These are phyloP conservation scores for Coecobrya sp. DNA, from an alignment of 2,888 invertebrate species.

Conservation along the genomic window DNA sequence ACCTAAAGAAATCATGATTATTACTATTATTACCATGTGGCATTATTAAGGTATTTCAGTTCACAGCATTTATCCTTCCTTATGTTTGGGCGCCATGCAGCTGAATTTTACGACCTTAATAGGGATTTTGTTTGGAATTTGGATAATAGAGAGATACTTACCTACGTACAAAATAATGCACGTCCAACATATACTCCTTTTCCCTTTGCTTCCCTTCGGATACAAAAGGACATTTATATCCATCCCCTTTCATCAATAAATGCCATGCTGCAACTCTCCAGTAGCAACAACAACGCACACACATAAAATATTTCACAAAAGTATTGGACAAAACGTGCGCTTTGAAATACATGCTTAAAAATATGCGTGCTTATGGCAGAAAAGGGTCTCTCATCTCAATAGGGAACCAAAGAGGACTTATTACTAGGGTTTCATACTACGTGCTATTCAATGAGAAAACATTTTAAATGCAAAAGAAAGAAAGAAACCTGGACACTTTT, in stretches of 20 bases:
- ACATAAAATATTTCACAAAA: constrained; percentile 38
- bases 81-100: constrained; percentile 11
- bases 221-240: constrained; percentile 18
- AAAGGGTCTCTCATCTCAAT: constrained; percentile 32
- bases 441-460: constrained; percentile 59
- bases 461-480: constrained; percentile 29
- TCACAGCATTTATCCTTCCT: background rate
- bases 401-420: constrained; percentile 47
- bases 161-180: background rate
- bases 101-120: constrained; percentile 33
- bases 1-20: background rate
- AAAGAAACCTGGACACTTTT: constrained; percentile 55
- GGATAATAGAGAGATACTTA: constrained; percentile 8
- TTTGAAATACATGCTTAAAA: constrained; percentile 14
- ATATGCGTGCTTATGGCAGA: constrained; percentile 19
- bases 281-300: no score
- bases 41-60: background rate
- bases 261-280: constrained; percentile 26
- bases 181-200: background rate
- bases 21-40: background rate
- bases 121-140: constrained; percentile 33
- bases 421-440: constrained; percentile 66
- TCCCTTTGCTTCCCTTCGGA: background rate
- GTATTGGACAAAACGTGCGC: constrained; percentile 44
- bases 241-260: constrained; percentile 37